phyloP scores from a whole-genome alignment of 2,113 vertebrate genomes.

The Charina bottae region DNA sequence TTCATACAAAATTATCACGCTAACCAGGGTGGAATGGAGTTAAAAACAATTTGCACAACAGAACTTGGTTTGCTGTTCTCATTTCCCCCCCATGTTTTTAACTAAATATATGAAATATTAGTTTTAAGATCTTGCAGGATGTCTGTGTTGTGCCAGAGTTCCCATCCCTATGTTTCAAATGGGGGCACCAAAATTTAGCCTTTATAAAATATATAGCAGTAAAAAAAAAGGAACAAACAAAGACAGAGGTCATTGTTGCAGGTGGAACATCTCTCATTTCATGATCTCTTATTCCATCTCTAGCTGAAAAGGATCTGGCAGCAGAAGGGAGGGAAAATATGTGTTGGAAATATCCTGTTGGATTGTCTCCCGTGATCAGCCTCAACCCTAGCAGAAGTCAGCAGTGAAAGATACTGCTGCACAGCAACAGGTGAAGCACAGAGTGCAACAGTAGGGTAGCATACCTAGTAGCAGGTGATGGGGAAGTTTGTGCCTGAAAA shows the following conservation, averaged over 20 bases:
- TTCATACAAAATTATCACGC: background rate
- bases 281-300: background rate
- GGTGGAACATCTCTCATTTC: background rate
- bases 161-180: background rate
- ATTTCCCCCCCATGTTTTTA: background rate
- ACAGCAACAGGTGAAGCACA: background rate
- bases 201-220: background rate
- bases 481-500: background rate
- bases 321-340: background rate
- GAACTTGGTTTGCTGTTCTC: background rate
- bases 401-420: background rate
- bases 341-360: background rate
- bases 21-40: background rate
- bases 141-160: background rate
- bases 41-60: background rate
- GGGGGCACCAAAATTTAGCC: background rate
- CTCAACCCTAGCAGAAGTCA: background rate
- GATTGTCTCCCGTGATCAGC: background rate
- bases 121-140: background rate
- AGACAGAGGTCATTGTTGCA: background rate
- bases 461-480: background rate
- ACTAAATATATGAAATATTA: conserved; percentile 2
- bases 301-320: background rate
- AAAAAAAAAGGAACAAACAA: background rate
- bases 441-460: background rate